These are phyloP conservation scores for Pseudomugil gertrudae DNA, from an alignment of 2,797 vertebrate genomes.

Conservation along the genomic window DNA sequence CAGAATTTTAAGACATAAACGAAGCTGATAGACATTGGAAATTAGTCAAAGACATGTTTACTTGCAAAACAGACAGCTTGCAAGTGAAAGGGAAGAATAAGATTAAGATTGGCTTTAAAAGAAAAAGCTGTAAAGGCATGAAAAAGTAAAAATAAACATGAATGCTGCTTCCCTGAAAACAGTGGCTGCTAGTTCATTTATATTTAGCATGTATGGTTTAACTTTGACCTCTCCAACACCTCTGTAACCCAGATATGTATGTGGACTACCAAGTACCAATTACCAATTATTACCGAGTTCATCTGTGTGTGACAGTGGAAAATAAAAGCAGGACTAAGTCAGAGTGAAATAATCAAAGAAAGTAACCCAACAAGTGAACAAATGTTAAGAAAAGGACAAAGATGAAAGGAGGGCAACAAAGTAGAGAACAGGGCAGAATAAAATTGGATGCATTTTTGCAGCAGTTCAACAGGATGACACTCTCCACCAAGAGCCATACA, in stretches of 20 bases:
- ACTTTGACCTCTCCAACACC: slow-evolving; percentile 7
- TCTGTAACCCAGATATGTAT: slow-evolving; percentile 6
- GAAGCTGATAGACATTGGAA: slow-evolving; percentile 45
- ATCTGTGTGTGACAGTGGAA: background rate
- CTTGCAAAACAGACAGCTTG: slow-evolving; percentile 45
- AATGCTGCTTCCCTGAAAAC: slow-evolving; percentile 8
- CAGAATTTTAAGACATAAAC: slow-evolving; percentile 29
- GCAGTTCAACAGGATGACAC: slow-evolving; percentile 31
- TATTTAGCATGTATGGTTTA: slow-evolving; percentile 15
- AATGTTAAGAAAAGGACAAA: slow-evolving; percentile 9
- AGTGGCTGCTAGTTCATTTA: slow-evolving; percentile 6
- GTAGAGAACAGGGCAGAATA: slow-evolving; percentile 16
- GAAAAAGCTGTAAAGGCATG: slow-evolving; percentile 6
- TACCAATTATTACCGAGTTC: background rate
- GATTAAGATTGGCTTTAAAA: no score
- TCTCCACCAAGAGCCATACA: slow-evolving; percentile 49
- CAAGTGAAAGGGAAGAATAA: slow-evolving; percentile 29
- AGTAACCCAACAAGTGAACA: background rate
- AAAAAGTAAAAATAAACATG: slow-evolving; percentile 3
- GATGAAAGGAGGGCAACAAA: slow-evolving; percentile 15
- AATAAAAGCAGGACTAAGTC: background rate
- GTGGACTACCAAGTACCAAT: slow-evolving; percentile 5
- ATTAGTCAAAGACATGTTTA: slow-evolving; percentile 29
- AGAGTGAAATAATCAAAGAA: slow-evolving; percentile 1
- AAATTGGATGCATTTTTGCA: slow-evolving; percentile 40